phyloP scores from a whole-genome alignment of 2,888 invertebrate genomes.

The Agrotis exclamationis region DNA sequence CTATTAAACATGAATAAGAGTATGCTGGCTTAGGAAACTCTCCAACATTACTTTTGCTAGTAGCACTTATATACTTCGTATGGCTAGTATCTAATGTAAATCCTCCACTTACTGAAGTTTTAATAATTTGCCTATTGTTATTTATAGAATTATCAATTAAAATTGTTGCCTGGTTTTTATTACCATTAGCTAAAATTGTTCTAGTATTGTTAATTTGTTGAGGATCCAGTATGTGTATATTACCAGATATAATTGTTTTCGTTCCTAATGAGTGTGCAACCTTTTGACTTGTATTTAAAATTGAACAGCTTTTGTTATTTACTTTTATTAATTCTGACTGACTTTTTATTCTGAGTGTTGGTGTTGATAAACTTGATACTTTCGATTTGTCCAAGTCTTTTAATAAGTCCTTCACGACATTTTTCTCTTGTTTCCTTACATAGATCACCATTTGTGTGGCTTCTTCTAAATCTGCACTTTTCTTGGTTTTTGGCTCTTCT shows the following conservation, averaged over 20 bases:
- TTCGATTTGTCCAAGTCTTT: conserved; percentile 90
- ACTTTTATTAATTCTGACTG: conserved; percentile 87
- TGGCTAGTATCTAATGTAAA: conserved; percentile 85
- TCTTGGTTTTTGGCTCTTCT: conserved; percentile 77
- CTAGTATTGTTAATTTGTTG: conserved; percentile 85
- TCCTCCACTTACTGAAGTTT: conserved; percentile 84
- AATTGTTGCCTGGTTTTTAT: conserved; percentile 88
- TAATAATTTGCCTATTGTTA: conserved; percentile 88
- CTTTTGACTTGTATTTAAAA: conserved; percentile 87
- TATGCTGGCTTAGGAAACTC: conserved; percentile 98
- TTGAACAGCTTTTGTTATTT: conserved; percentile 87
- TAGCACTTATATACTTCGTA: conserved; percentile 84
- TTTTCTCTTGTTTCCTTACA: conserved; percentile 87
- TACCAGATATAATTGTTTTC: conserved; percentile 90
- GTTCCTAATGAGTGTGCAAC: conserved; percentile 85
- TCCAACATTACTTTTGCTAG: conserved; percentile 87
- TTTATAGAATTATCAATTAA: conserved; percentile 87
- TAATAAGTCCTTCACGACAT: conserved; percentile 93
- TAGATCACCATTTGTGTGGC: conserved; percentile 89
- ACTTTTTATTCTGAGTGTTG: conserved; percentile 86
- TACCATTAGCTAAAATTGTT: conserved; percentile 87
- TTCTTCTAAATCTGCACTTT: conserved; percentile 79
- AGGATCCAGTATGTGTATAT: conserved; percentile 89
- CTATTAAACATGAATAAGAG: conserved; percentile 99
- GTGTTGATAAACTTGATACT: conserved; percentile 72